A percentile compares a stretch with the other conserved stretches of the same genome.
phyloP scores from a whole-genome alignment of 2,113 vertebrate species.

The Periophthalmodon schlosseri region DNA sequence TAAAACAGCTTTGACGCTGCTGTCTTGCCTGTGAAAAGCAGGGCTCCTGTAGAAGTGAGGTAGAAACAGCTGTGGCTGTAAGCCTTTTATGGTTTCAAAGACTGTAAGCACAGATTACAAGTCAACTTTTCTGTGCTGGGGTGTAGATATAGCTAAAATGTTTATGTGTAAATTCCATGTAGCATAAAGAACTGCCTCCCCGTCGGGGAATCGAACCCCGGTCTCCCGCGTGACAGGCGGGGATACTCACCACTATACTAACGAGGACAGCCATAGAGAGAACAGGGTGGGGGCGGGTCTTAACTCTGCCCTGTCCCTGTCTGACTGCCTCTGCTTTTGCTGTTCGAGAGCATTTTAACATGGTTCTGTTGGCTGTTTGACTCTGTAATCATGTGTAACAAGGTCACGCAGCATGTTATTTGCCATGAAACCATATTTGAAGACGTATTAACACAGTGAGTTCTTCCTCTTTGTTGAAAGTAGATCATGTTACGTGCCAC shows the following conservation, averaged over 20 bases:
- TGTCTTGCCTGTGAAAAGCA: neutral
- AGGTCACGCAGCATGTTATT: neutral
- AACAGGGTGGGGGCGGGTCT: neutral
- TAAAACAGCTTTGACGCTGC: neutral
- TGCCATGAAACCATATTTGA: neutral
- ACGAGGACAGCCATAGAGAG: neutral
- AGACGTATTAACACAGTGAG: neutral
- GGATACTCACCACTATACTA: constrained; percentile 9
- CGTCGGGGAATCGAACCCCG: constrained; percentile 9
- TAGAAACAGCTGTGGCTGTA: neutral
- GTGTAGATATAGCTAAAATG: neutral
- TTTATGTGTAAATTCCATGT: neutral
- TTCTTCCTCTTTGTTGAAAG: neutral
- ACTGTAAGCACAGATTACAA: neutral
- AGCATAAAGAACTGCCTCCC: constrained; percentile 10
- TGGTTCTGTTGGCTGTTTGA: neutral
- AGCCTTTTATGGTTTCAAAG: neutral
- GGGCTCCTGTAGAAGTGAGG: neutral
- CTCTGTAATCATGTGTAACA: neutral
- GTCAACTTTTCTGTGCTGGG: neutral
- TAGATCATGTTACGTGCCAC: neutral
- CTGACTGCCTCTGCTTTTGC: neutral
- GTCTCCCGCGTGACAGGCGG: too few relatives aligned
- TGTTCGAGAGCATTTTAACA: neutral
- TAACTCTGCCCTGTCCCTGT: neutral